Conservation (phyloP, 2,113 vertebrate species). For the Uria aalge region DNA sequence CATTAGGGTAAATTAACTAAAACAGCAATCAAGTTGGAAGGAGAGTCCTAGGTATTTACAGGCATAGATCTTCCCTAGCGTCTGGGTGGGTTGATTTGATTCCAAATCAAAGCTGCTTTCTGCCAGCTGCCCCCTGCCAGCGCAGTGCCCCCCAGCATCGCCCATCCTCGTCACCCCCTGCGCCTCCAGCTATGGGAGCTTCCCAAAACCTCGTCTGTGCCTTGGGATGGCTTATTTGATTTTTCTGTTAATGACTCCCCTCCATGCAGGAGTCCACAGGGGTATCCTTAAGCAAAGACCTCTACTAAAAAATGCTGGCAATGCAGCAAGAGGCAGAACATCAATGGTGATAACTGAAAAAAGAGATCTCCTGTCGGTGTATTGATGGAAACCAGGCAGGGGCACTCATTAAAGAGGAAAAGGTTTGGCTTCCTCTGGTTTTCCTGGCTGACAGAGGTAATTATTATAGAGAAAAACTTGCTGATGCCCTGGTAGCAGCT, state of each 20-base stretch:
- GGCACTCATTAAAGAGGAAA: not conserved
- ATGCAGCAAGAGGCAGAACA: not conserved
- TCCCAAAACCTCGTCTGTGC: not conserved
- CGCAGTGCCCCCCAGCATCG: accelerated
- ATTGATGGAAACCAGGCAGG: not conserved
- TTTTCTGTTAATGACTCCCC: not conserved
- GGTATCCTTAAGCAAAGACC: not conserved
- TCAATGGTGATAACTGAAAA: not conserved
- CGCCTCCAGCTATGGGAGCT: not conserved
- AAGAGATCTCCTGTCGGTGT: not conserved
- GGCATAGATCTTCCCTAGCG: not conserved
- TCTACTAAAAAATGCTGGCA: not conserved
- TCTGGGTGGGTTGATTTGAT: not conserved
- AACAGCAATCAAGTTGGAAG: not conserved
- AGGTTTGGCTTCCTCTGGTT: not conserved
- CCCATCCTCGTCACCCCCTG: accelerated
- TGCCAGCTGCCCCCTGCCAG: not conserved
- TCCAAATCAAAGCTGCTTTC: not conserved
- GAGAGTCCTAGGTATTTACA: not conserved
- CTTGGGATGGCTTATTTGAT: not conserved
- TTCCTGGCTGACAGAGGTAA: not conserved
- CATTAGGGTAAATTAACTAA: constrained; percentile 40
- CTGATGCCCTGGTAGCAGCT: not conserved
- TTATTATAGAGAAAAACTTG: not conserved
- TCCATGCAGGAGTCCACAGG: accelerated